phyloP scores from a whole-genome alignment of 2,797 vertebrate species.

The Ptychobarbus kaznakovi region DNA sequence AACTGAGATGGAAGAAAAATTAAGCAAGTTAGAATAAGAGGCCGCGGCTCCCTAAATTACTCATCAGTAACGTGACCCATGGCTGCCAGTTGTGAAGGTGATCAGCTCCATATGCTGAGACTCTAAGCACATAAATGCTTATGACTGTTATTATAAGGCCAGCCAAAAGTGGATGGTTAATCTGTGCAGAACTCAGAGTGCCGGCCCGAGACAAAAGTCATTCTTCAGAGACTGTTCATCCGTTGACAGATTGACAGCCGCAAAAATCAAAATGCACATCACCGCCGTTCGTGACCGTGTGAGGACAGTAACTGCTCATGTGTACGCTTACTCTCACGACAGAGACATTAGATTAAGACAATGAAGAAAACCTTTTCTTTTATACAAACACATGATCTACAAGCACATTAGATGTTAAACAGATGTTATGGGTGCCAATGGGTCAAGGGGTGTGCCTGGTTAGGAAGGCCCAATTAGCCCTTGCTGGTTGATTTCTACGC shows the following conservation, averaged over 20 bases:
- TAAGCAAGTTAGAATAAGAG: constrained; percentile 57
- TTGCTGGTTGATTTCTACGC: neutral
- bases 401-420: neutral
- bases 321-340: neutral
- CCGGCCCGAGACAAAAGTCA: constrained; percentile 56
- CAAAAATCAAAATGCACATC: neutral
- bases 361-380: neutral
- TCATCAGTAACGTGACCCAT: constrained; percentile 75
- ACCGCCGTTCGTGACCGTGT: neutral
- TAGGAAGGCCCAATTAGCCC: neutral
- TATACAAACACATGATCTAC: neutral
- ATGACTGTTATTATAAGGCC: constrained; percentile 74
- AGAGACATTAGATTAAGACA: neutral
- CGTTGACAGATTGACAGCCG: neutral
- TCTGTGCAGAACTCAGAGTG: constrained; percentile 63
- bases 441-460: neutral
- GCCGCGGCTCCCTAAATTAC: constrained; percentile 70
- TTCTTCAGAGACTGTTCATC: constrained; percentile 58
- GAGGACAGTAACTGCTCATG: constrained; percentile 9
- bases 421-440: neutral
- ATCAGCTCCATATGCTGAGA: constrained; percentile 76
- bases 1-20: constrained; percentile 48
- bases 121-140: constrained; percentile 72
- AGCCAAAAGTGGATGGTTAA: constrained; percentile 65
- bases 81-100: constrained; percentile 64